These are phyloP conservation scores for Bellardia bayeri DNA, from an alignment of 2,888 invertebrate genomes.

Conservation along the genomic window DNA sequence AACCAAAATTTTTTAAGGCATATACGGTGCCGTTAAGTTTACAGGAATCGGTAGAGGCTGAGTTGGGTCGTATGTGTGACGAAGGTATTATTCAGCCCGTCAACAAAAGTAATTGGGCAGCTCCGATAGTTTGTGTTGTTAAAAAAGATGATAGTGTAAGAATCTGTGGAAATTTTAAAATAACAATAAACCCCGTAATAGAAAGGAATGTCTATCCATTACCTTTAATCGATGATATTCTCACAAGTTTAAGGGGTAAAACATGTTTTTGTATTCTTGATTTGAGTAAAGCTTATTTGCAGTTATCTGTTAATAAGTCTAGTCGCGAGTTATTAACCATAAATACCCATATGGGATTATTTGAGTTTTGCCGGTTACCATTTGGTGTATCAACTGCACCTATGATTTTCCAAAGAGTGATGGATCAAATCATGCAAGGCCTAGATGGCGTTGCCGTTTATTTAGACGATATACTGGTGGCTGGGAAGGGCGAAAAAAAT, in stretches of 20 bases:
- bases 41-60: slow-evolving; percentile 48
- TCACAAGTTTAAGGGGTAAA: slow-evolving; percentile 67
- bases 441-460: slow-evolving; percentile 55
- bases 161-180: slow-evolving; percentile 69
- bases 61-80: slow-evolving; percentile 45
- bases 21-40: slow-evolving; percentile 41
- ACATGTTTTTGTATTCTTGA: slow-evolving; percentile 70
- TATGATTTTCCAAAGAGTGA: slow-evolving; percentile 60
- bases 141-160: slow-evolving; percentile 62
- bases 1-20: slow-evolving; percentile 63
- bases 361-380: slow-evolving; percentile 47
- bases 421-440: slow-evolving; percentile 53
- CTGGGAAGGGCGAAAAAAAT: too few species aligned
- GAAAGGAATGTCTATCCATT: slow-evolving; percentile 60
- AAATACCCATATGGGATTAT: slow-evolving; percentile 75
- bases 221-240: slow-evolving; percentile 56
- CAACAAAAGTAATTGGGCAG: not conserved
- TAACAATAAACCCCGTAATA: slow-evolving; percentile 59
- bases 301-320: slow-evolving; percentile 69
- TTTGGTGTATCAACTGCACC: slow-evolving; percentile 58
- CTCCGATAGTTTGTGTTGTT: slow-evolving; percentile 62
- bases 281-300: slow-evolving; percentile 61
- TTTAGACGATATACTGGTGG: slow-evolving; percentile 58
- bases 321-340: slow-evolving; percentile 76
- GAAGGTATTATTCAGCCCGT: slow-evolving; percentile 62